These are phyloP conservation scores for Gadus chalcogrammus DNA, from an alignment of 2,113 vertebrate genomes.

Conservation along the genomic window DNA sequence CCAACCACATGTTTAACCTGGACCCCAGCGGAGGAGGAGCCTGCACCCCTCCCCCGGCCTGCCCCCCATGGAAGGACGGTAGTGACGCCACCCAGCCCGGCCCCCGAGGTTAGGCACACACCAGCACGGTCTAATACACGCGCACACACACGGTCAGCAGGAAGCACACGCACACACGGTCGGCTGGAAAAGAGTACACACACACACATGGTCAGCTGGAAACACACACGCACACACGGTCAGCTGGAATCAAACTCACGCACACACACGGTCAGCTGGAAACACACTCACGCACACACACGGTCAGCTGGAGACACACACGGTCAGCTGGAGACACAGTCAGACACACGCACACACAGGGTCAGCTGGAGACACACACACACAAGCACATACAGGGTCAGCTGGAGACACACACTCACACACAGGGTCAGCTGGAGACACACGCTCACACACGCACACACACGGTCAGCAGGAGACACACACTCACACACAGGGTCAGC, in stretches of 20 bases:
- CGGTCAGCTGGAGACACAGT: neutral
- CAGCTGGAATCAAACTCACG: neutral
- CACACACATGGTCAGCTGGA: neutral
- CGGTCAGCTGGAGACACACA: neutral
- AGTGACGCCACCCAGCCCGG: conserved; percentile 72
- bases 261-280: too few species aligned
- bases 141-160: neutral
- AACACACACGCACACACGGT: neutral
- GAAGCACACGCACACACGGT: neutral
- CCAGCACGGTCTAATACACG: neutral
- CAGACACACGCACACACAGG: neutral
- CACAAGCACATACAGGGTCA: too few species aligned
- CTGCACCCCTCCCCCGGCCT: conserved; percentile 76
- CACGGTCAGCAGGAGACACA: neutral
- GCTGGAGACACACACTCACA: too few species aligned
- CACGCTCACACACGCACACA: too few species aligned
- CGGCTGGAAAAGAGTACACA: neutral
- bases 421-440: neutral
- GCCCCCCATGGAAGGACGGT: conserved; percentile 83
- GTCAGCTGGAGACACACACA: neutral
- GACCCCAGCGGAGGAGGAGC: conserved; percentile 81
- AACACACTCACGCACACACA: too few species aligned
- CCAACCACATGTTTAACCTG: conserved; percentile 89
- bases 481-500: neutral
- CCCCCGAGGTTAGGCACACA: conserved; percentile 53